Evolutionary conservation across 2,113 vertebrate genomes (phyloP).

Genomic region (Oceanites oceanicus): DNA sequence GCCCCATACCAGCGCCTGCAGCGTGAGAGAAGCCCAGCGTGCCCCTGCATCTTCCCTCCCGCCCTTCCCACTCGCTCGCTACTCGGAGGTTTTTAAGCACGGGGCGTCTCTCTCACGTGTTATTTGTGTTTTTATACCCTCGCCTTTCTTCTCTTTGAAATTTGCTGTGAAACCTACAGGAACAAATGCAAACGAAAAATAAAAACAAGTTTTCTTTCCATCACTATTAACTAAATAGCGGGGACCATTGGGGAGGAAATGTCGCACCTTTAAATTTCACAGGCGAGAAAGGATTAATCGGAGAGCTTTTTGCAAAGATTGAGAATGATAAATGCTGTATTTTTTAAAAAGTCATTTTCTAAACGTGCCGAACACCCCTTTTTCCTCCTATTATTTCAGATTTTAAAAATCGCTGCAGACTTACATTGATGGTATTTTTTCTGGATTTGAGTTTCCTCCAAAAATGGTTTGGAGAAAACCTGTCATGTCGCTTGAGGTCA

Average conservation of each 20-base stretch:
- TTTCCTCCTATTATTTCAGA: neutral
- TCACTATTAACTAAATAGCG: neutral
- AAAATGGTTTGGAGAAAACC: neutral
- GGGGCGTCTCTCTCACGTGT: neutral
- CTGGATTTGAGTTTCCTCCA: neutral
- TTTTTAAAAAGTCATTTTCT: neutral
- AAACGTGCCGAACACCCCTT: rapidly evolving
- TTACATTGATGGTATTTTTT: neutral
- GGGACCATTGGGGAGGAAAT: neutral
- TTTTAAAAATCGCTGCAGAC: neutral
- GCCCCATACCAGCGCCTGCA: neutral
- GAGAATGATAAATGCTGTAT: neutral
- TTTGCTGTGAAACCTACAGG: neutral
- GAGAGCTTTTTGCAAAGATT: neutral
- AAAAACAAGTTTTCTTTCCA: neutral
- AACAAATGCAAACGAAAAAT: neutral
- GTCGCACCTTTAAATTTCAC: neutral
- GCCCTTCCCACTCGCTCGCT: no score
- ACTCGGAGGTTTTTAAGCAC: neutral
- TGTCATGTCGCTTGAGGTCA: neutral
- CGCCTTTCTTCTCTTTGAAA: neutral
- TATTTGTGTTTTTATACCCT: neutral
- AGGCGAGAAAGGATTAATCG: neutral
- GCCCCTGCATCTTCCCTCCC: neutral
- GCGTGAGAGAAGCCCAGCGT: neutral